phyloP scores from a whole-genome alignment of 2,113 vertebrate species.

The Anoplopoma fimbria region DNA sequence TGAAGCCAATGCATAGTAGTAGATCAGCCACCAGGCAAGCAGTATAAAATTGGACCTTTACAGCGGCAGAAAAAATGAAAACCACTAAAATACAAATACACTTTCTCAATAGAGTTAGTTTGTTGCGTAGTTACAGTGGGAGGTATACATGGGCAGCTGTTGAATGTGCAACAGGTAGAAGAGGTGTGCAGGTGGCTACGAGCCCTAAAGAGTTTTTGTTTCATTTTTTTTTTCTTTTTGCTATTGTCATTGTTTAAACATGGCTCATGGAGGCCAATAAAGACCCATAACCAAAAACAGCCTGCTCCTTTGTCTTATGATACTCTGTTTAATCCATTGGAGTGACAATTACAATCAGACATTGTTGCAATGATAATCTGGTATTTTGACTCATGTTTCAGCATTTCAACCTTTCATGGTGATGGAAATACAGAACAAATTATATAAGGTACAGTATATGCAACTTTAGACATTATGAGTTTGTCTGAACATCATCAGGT shows the following conservation, averaged over 20 bases:
- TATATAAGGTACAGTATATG: not conserved
- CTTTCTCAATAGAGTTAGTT: not conserved
- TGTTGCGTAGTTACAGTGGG: slow-evolving; percentile 11
- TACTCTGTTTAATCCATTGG: not conserved
- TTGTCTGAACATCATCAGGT: not conserved
- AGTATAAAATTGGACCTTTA: not conserved
- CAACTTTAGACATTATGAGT: not conserved
- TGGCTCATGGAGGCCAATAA: slow-evolving; percentile 72
- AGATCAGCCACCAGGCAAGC: slow-evolving; percentile 4
- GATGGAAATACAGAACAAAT: not conserved
- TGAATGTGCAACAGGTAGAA: slow-evolving; percentile 30
- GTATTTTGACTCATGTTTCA: not conserved
- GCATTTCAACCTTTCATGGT: not conserved
- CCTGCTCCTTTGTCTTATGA: slow-evolving; percentile 29
- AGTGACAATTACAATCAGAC: not conserved
- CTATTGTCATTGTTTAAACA: slow-evolving; percentile 72
- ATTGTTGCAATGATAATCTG: not conserved
- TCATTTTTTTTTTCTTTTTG: slow-evolving; percentile 39
- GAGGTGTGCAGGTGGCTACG: slow-evolving; percentile 15
- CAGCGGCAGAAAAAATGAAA: slow-evolving; percentile 11
- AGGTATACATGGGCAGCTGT: slow-evolving; percentile 10
- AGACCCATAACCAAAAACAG: slow-evolving; percentile 61
- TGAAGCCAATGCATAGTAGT: slow-evolving; percentile 22
- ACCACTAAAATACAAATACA: slow-evolving; percentile 1
- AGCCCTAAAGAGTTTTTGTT: slow-evolving; percentile 24